Base-by-base conservation (phyloP, 2,888 invertebrate species). In the Euplagia quadripunctaria region DNA sequence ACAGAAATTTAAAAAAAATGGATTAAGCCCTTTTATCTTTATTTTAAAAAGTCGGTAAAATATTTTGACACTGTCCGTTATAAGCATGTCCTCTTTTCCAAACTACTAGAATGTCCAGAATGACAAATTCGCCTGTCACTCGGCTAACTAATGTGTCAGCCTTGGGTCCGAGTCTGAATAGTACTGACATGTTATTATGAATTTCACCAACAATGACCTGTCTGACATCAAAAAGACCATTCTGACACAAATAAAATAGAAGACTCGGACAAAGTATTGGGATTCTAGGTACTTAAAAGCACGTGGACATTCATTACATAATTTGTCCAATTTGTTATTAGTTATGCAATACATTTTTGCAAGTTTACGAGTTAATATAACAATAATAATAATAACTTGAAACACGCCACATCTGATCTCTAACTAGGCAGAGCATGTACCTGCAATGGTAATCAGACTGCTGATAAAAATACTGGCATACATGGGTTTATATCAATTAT, bases 191-290 rank as follows among this genome's bases (percentile, higher is more conserved):
- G 12, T 42, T 64, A 64, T 64, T 41, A 58, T 20, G 20, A 58
- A 58, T 58, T 58, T 58, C 12, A 58, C 58, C 58, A 58, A 58
- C 58, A 58, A 58, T 58, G 12, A 58, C 58, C 58, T 20, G 58
- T 20, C 58, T 20, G 58, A 20, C 58, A 58, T 20, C 4, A 58
- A 58, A 58, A 58, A 12, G 8, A 58, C n/a, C n/a, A 20, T 58
- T 31, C 31, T 31, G 31, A 58, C 58, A 20, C 11, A 58, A 58
- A 58, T 58, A 58, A 20, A 58, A 20, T 58, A 31, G 31, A 31
- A 20, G 58, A 58, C 58, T 58, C 20, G 12, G 20, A 58, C 20
- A 58, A 20, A 58, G 58, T 58, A 20, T 58, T 20, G 58, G 58
- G 58, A 20, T 20, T 20, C 58, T 58, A 58, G 11, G 58, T 20